A percentile compares a stretch with the other conserved stretches of the same genome.
Evolutionary conservation across 2,113 vertebrate species (phyloP).

Genomic region (Copsychus sechellarum): DNA sequence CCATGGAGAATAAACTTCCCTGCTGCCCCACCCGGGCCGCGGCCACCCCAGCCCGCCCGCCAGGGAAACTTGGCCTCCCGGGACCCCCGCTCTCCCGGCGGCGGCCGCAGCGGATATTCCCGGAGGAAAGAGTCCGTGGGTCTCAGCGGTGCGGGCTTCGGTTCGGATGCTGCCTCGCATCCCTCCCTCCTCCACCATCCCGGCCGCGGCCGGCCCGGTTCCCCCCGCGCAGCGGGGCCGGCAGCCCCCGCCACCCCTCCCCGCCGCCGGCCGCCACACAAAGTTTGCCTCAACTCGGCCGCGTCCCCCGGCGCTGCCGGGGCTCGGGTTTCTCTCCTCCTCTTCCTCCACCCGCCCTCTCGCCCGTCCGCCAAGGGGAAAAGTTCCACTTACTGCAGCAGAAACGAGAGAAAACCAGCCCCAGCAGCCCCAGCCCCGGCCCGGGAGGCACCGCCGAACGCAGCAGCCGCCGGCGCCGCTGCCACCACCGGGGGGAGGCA

Average conservation of each 20-base stretch:
- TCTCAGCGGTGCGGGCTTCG: neutral
- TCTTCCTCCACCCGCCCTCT: neutral
- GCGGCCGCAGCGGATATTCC: neutral
- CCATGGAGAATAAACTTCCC: neutral
- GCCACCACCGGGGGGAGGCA: neutral
- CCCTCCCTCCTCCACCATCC: neutral
- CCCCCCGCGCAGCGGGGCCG: neutral
- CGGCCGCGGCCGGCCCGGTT: neutral
- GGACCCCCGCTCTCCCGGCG: neutral
- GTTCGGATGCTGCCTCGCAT: neutral
- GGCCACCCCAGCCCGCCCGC: neutral
- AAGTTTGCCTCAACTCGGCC: slow-evolving; percentile 42
- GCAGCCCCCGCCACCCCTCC: neutral
- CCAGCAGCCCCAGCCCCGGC: slow-evolving; percentile 21
- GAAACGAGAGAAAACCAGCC: slow-evolving; percentile 40
- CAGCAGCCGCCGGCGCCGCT: neutral
- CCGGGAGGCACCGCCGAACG: neutral
- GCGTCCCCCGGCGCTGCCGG: neutral
- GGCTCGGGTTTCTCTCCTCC: neutral
- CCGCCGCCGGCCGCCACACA: neutral
- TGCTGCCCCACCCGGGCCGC: neutral
- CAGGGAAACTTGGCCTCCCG: neutral
- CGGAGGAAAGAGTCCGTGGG: rapidly evolving
- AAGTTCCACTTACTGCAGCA: slow-evolving; percentile 65
- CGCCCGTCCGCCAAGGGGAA: neutral